These are phyloP conservation scores for Sphenopsis melanotis DNA, from an alignment of 2,797 vertebrate species.

Conservation along the genomic window DNA sequence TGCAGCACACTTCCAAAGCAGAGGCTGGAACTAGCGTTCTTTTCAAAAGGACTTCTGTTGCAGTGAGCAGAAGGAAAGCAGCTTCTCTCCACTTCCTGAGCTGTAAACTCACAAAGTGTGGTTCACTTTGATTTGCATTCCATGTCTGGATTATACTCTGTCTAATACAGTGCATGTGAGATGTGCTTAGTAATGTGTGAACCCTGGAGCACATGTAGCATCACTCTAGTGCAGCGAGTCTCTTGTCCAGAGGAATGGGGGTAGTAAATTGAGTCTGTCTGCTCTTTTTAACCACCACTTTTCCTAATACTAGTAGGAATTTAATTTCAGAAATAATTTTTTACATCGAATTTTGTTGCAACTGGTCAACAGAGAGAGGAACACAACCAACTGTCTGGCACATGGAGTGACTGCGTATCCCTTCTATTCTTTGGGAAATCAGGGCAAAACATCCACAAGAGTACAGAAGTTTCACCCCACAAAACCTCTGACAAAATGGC, in stretches of 20 bases:
- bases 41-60: slow-evolving; percentile 26
- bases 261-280: neutral
- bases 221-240: fast-evolving
- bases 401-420: neutral
- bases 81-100: slow-evolving; percentile 60
- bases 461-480: neutral
- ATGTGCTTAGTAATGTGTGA: slow-evolving; percentile 47
- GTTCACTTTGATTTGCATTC: slow-evolving; percentile 45
- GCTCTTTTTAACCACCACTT: neutral
- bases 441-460: neutral
- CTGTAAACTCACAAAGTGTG: slow-evolving; percentile 41
- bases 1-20: neutral
- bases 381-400: neutral
- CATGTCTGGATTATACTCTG: slow-evolving; percentile 2
- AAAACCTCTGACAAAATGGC: neutral
- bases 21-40: neutral
- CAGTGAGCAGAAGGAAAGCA: slow-evolving; percentile 54
- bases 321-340: neutral
- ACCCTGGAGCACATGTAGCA: slow-evolving; percentile 33
- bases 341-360: neutral
- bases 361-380: neutral
- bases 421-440: neutral
- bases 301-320: neutral
- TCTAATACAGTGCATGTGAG: slow-evolving; percentile 50
- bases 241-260: neutral